phyloP scores from a whole-genome alignment of 2,113 vertebrate species.

The Bos javanicus region DNA sequence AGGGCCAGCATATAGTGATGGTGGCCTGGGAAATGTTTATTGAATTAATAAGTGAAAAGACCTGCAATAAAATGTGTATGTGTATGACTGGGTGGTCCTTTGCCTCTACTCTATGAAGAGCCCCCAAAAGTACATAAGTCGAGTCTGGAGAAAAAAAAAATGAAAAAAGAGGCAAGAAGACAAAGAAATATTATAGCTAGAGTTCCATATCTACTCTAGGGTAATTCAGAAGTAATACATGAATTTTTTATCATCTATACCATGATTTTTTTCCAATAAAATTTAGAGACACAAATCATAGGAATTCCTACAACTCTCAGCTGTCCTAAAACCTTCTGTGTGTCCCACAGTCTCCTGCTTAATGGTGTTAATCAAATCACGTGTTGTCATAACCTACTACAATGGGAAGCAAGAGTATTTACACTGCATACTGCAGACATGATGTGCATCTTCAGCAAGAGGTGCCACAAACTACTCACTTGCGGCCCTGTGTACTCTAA shows the following conservation, averaged over 20 bases:
- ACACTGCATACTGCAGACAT: neutral
- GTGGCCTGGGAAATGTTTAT: neutral
- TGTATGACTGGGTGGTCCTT: neutral
- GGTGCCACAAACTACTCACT: neutral
- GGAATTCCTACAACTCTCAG: neutral
- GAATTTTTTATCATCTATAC: neutral
- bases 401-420: neutral
- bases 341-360: neutral
- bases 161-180: neutral
- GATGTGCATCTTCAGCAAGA: neutral
- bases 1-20: neutral
- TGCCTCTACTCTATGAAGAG: neutral
- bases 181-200: neutral
- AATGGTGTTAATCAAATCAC: neutral
- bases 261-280: neutral
- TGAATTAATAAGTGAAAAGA: neutral
- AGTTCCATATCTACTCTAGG: neutral
- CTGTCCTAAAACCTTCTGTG: neutral
- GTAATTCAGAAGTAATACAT: neutral
- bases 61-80: neutral
- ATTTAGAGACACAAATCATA: neutral
- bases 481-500: neutral
- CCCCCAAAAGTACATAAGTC: neutral
- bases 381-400: neutral
- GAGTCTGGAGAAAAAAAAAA: neutral